These are phyloP conservation scores for Heliocidaris erythrogramma DNA, from an alignment of 35 echinoderm and acorn worm species.

Conservation along the genomic window DNA sequence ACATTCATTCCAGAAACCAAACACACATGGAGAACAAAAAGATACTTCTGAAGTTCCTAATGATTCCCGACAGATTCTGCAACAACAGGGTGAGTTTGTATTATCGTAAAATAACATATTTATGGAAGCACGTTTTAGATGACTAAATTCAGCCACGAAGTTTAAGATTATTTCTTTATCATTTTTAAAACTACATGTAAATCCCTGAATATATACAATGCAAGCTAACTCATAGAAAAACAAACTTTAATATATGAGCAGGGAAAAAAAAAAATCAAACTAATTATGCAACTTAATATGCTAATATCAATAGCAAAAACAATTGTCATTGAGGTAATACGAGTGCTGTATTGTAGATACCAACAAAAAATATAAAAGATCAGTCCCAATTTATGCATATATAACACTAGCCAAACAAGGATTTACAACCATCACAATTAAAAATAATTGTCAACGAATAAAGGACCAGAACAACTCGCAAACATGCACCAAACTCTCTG, in stretches of 20 bases:
- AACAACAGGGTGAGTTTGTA: too few relatives aligned
- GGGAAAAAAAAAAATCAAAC: neutral
- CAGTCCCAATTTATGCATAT: neutral
- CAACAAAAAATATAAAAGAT: neutral
- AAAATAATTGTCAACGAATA: neutral
- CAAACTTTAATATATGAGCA: neutral
- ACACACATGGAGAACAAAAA: too few relatives aligned
- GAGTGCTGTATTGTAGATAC: neutral
- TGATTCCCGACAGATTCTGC: too few relatives aligned
- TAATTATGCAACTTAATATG: neutral
- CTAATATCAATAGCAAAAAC: neutral
- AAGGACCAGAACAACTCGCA: neutral
- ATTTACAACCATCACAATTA: neutral
- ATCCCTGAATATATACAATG: neutral
- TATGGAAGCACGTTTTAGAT: too few relatives aligned
- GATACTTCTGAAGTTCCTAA: too few relatives aligned
- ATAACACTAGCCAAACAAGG: neutral
- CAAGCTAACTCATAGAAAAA: neutral
- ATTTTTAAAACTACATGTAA: neutral
- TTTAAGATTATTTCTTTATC: neutral
- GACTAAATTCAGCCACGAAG: too few relatives aligned
- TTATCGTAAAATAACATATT: too few relatives aligned
- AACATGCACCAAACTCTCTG: neutral
- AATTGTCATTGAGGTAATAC: neutral
- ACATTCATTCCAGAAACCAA: too few relatives aligned